Evolutionary conservation across 2,113 vertebrate genomes (phyloP).

Genomic region (Corapipo altera): DNA sequence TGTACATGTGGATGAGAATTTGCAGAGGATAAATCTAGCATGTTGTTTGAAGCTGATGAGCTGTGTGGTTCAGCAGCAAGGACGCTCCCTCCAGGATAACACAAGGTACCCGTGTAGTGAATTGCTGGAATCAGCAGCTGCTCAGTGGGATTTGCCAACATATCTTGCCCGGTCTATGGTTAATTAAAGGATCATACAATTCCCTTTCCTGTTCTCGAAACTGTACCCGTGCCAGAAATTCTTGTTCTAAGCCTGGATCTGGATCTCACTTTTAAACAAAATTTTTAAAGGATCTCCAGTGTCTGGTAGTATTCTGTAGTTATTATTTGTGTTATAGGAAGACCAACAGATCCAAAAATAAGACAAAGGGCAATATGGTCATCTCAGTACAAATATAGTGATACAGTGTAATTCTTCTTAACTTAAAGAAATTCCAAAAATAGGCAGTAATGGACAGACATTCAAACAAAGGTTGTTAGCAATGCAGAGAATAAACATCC

Average conservation of each 20-base stretch:
- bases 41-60: not conserved
- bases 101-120: not conserved
- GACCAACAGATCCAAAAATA: not conserved
- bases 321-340: not conserved
- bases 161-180: not conserved
- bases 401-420: not conserved
- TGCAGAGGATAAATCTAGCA: constrained; percentile 36
- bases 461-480: not conserved
- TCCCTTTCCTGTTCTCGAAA: not conserved
- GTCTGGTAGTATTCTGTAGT: not conserved
- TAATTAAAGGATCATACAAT: not conserved
- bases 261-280: not conserved
- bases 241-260: not conserved
- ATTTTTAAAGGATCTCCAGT: not conserved
- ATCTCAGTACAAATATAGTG: not conserved
- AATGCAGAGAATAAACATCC: not conserved
- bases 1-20: not conserved
- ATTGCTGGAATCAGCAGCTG: not conserved
- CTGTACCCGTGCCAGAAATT: not conserved
- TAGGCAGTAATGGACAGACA: not conserved
- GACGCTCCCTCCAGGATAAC: not conserved
- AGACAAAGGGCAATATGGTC: not conserved
- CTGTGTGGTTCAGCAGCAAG: not conserved
- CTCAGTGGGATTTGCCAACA: not conserved
- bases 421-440: not conserved